Percentiles rank a stretch among this genome's conserved stretches.
phyloP scores from a whole-genome alignment of 2,797 vertebrate species.

The Crenuchus spilurus region DNA sequence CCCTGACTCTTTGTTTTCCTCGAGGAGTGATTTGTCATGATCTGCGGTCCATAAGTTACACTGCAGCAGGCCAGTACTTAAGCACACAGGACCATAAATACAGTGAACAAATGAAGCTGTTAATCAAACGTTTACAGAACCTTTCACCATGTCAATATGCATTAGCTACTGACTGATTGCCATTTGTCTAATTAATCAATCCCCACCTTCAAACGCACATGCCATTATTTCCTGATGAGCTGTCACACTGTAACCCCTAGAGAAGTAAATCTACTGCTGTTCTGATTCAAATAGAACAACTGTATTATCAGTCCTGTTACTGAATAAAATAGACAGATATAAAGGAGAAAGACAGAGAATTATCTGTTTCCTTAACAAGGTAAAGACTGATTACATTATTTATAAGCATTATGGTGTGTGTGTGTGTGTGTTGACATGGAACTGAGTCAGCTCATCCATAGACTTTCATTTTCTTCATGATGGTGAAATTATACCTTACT shows the following conservation, averaged over 20 bases:
- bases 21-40: conserved; percentile 57
- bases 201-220: conserved; percentile 66
- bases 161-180: conserved; percentile 77
- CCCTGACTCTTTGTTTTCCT: conserved; percentile 44
- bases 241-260: conserved; percentile 47
- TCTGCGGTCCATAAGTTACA: conserved; percentile 54
- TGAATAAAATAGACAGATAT: background rate
- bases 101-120: conserved; percentile 69
- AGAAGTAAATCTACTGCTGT: conserved; percentile 8
- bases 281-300: conserved; percentile 30
- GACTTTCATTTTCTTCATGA: conserved; percentile 37
- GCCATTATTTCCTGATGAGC: conserved; percentile 72
- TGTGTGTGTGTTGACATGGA: conserved; percentile 9
- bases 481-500: conserved; percentile 33
- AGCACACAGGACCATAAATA: conserved; percentile 67
- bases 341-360: background rate
- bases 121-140: conserved; percentile 75
- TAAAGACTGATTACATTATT: conserved; percentile 8
- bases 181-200: conserved; percentile 80
- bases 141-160: conserved; percentile 76
- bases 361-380: conserved; percentile 1
- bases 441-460: conserved; percentile 49
- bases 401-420: conserved; percentile 7
- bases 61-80: conserved; percentile 62
- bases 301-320: background rate